A percentile compares a stretch with the other conserved stretches of the same genome.
phyloP scores from a whole-genome alignment of 1,140 invertebrate genomes.

The Calosoma granatense region DNA sequence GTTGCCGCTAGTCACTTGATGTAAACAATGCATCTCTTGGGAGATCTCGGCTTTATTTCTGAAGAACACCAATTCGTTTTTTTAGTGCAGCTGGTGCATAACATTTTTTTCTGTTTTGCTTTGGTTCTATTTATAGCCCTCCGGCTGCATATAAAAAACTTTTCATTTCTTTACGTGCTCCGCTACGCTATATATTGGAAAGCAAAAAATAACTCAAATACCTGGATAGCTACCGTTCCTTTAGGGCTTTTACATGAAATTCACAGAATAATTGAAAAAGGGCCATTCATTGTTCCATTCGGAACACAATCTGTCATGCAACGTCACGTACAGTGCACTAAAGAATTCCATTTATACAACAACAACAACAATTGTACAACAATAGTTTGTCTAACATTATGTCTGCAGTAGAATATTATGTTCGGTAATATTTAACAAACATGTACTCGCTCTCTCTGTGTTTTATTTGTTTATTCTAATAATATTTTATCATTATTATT shows the following conservation, averaged over 20 bases:
- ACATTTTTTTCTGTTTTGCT: neutral
- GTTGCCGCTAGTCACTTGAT: neutral
- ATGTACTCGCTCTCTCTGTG: too few species aligned
- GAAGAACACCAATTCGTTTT: neutral
- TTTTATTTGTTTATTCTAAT: too few species aligned
- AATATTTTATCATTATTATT: too few species aligned
- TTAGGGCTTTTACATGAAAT: neutral
- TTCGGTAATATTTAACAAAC: too few species aligned
- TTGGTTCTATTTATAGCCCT: neutral
- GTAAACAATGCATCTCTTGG: neutral
- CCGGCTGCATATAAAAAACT: neutral
- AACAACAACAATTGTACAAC: neutral
- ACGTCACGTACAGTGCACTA: too few species aligned
- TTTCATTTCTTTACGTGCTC: neutral
- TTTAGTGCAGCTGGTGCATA: neutral
- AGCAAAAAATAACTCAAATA: constrained; percentile 1
- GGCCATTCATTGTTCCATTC: neutral
- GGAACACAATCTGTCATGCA: too few species aligned
- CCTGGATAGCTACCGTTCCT: neutral
- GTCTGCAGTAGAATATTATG: neutral
- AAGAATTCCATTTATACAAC: neutral
- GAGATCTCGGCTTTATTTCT: neutral
- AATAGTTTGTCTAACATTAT: too few species aligned
- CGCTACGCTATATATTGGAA: neutral
- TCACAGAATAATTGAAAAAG: neutral